A percentile compares a stretch with the other conserved stretches of the same genome.
These are phyloP conservation scores for Ctenomys sociabilis DNA, from an alignment of 2,113 vertebrate species.

Conservation along the genomic window DNA sequence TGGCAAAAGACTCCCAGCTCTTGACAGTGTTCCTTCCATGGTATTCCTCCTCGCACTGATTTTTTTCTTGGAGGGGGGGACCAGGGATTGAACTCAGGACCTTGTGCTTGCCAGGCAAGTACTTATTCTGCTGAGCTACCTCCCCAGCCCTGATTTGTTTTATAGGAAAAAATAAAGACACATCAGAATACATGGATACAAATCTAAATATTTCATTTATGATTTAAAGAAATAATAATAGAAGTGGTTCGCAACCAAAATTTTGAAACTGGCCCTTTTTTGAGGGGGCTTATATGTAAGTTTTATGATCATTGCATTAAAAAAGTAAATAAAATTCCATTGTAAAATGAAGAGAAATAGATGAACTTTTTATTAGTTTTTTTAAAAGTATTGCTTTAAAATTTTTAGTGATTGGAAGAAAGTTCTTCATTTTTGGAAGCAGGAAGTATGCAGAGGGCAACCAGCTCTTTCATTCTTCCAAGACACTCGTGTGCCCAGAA, in stretches of 20 bases:
- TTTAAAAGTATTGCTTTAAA: constrained; percentile 7
- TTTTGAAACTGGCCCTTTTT: not conserved
- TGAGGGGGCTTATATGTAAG: not conserved
- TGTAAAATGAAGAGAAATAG: not conserved
- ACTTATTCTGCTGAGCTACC: no score
- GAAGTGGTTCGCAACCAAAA: not conserved
- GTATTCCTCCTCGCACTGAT: not conserved
- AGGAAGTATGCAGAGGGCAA: not conserved
- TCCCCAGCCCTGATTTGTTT: no score
- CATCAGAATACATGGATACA: not conserved
- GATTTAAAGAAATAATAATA: constrained; percentile 7
- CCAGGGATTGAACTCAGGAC: no score
- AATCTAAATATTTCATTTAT: not conserved
- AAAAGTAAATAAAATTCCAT: not conserved
- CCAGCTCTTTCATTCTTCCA: not conserved
- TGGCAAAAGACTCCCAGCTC: not conserved
- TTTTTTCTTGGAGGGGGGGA: no score
- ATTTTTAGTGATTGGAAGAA: not conserved
- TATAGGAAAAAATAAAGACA: not conserved
- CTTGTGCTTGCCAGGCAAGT: no score
- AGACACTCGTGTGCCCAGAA: not conserved
- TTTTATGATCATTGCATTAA: not conserved
- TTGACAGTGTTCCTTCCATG: not conserved
- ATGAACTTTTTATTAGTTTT: not conserved
- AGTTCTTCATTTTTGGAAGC: constrained; percentile 19